Percentiles rank a stretch among this genome's conserved stretches.
These are phyloP conservation scores for Drosophila sproati DNA, from an alignment of 1,140 invertebrate species.

Conservation along the genomic window DNA sequence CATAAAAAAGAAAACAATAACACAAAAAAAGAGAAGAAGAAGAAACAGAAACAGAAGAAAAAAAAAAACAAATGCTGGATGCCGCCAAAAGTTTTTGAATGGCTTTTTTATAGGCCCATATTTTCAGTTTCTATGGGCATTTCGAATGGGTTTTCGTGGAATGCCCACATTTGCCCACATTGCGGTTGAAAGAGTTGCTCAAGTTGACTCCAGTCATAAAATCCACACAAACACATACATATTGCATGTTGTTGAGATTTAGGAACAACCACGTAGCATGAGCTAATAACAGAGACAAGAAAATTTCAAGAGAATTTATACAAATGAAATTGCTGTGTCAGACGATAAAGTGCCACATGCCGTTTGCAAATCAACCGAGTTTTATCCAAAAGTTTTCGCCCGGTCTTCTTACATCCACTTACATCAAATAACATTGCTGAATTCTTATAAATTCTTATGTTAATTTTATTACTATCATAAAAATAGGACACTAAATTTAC, in stretches of 20 bases:
- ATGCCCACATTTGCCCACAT: not conserved
- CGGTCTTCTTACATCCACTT: no score
- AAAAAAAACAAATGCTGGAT: not conserved
- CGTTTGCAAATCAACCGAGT: not conserved
- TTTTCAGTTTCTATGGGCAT: conserved; percentile 35
- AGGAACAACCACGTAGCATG: not conserved
- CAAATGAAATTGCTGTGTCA: not conserved
- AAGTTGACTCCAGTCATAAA: conserved; percentile 9
- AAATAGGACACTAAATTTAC: no score
- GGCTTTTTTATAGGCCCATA: conserved; percentile 44
- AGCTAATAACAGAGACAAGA: conserved; percentile 1
- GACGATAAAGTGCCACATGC: not conserved
- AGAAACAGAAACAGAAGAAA: not conserved
- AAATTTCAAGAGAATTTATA: conserved; percentile 2
- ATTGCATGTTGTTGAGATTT: not conserved
- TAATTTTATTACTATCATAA: no score
- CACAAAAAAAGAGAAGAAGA: no score
- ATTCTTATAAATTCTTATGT: not conserved
- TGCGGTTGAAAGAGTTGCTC: conserved; percentile 13
- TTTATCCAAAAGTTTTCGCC: no score
- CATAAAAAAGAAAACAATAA: conserved; percentile 28
- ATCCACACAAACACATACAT: not conserved
- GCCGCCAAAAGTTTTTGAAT: conserved; percentile 35
- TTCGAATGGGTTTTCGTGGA: conserved; percentile 16
- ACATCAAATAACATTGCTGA: no score